Base-by-base conservation (phyloP, 2,888 invertebrate species). In the Caradrina kadenii region DNA sequence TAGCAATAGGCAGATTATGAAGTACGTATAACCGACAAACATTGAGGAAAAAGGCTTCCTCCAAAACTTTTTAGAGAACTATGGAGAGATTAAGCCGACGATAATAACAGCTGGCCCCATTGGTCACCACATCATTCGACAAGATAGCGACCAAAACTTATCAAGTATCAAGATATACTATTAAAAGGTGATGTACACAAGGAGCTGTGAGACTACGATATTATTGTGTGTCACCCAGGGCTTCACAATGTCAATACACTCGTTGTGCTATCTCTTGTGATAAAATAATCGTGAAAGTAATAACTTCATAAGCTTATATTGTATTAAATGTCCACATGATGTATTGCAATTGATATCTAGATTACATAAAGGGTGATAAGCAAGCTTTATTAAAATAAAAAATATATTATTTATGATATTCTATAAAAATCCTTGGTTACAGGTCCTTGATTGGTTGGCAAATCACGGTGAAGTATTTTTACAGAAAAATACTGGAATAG, bases 401-500 rank as follows among this genome's bases (percentile, higher is more conserved):
- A 35, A 13, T 13, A 39, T 39, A 19, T 19, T n/a, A n/a, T 58
- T 17, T 11, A 35, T 42, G 52, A 39, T 53, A 49, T 22, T 49
- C 11, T 26, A 65, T 11, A 53, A 19, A 26, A 22, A 39, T 0
- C 5, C 1, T 60, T 71, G 80, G 56, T 93, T 93, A 6, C 87
- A 98, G 98, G 99, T 99, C 58, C 95, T 99, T 73, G 99, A 99
- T 89, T 99, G 99, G 99, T 93, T 99, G 83, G 98, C 99, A 81
- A 99, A 99, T 92, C 99, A 99, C 88, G 99, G 99, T 21, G 99
- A 99, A 96, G 99, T 99, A 22, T 99, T 99, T 93, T 97, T 99
- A 63, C 97, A 98, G 86, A 99, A 99, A 91, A 99, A 99, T 92
- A 98, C 98, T n/a, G 99, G 99, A 59, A 98, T 99, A 79, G 99